Percentiles rank a stretch among this genome's conserved stretches.
Evolutionary conservation across 1,140 invertebrate genomes (phyloP).

Genomic region (Ceratosolen fusciceps): DNA sequence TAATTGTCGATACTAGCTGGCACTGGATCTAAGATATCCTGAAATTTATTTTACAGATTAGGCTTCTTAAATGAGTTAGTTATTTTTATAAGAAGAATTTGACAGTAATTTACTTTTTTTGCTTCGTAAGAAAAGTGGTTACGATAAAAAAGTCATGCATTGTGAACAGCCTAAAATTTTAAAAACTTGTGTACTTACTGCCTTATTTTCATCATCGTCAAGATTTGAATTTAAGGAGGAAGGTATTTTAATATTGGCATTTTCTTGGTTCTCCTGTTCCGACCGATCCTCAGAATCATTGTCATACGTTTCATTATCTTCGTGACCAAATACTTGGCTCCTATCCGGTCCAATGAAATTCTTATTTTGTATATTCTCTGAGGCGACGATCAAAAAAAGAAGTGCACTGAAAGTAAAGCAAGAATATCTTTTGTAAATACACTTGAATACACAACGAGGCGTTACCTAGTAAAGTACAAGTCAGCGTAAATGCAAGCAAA

Average conservation of each 20-base stretch:
- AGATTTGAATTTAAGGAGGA: slow-evolving; percentile 22
- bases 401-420: slow-evolving; percentile 59
- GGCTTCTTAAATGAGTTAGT: no score
- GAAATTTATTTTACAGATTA: no score
- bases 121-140: no score
- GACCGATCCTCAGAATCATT: slow-evolving; percentile 3
- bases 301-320: slow-evolving; percentile 47
- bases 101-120: no score
- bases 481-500: no score
- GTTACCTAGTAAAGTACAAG: no score
- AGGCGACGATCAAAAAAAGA: slow-evolving; percentile 63
- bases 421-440: slow-evolving; percentile 9
- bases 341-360: slow-evolving; percentile 45
- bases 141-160: no score
- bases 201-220: background rate
- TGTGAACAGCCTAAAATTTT: no score
- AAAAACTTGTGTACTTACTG: slow-evolving; percentile 36
- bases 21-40: slow-evolving; percentile 51
- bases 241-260: slow-evolving; percentile 22
- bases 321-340: slow-evolving; percentile 40
- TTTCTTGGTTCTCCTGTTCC: background rate
- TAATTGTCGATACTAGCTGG: slow-evolving; percentile 47
- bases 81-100: no score
- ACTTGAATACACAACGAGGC: no score
- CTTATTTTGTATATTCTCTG: slow-evolving; percentile 54